Evolutionary conservation across 1,140 invertebrate genomes (phyloP).

Genomic region (Elysia chlorotica): DNA sequence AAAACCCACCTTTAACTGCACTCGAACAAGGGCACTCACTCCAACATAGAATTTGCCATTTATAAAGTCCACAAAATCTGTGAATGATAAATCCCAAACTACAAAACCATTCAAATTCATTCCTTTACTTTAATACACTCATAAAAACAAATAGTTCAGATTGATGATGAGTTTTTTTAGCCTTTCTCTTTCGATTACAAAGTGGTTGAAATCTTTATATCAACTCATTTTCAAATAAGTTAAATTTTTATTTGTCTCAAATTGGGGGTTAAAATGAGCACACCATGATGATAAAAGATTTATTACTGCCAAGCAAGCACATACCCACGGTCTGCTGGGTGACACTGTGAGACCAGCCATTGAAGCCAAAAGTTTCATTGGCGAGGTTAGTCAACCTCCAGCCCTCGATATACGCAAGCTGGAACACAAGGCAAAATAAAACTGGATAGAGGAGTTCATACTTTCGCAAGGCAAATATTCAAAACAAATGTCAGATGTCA

Average conservation of each 20-base stretch:
- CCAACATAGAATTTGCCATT: slow-evolving; percentile 64
- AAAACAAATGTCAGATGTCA: not conserved
- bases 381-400: slow-evolving; percentile 63
- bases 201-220: too few species aligned
- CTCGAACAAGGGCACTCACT: slow-evolving; percentile 63
- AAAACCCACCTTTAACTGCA: slow-evolving; percentile 64
- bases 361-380: slow-evolving; percentile 66
- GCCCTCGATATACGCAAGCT: slow-evolving; percentile 65
- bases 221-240: too few species aligned
- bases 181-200: too few species aligned
- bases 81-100: too few species aligned
- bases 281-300: too few species aligned
- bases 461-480: not conserved
- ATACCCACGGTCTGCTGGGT: slow-evolving; percentile 63
- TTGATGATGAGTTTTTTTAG: too few species aligned
- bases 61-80: slow-evolving; percentile 62
- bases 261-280: too few species aligned
- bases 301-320: too few species aligned
- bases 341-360: slow-evolving; percentile 66
- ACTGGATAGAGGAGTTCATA: not conserved
- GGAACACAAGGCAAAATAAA: not conserved
- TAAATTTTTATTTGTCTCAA: too few species aligned
- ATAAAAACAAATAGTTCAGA: too few species aligned
- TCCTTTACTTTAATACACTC: too few species aligned
- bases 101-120: too few species aligned